Evolutionary conservation across 2,113 vertebrate species (phyloP).

Genomic region (Rhipidura dahli): DNA sequence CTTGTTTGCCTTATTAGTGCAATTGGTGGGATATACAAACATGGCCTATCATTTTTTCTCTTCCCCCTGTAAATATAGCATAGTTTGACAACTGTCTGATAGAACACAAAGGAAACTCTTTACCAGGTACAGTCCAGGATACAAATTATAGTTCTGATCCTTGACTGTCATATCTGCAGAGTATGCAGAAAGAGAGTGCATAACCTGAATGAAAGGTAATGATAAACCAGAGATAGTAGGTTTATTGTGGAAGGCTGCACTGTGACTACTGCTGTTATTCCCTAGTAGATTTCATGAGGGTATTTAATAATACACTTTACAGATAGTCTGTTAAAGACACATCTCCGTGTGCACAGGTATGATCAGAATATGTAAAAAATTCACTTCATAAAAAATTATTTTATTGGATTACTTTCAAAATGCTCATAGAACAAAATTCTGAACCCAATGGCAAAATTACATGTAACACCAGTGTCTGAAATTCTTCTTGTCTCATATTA

Average conservation of each 20-base stretch:
- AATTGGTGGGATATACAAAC: not conserved
- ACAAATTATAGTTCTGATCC: not conserved
- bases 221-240: not conserved
- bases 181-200: not conserved
- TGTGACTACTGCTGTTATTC: not conserved
- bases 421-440: not conserved
- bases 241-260: not conserved
- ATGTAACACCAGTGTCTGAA: not conserved
- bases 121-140: not conserved
- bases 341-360: not conserved
- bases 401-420: not conserved
- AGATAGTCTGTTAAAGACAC: not conserved
- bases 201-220: not conserved
- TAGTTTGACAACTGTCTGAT: not conserved
- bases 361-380: not conserved
- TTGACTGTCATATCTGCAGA: not conserved
- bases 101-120: not conserved
- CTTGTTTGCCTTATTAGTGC: not conserved
- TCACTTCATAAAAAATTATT: not conserved
- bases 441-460: not conserved
- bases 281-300: not conserved
- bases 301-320: not conserved
- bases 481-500: not conserved
- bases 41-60: not conserved
- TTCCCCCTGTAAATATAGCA: not conserved